Base-by-base conservation (phyloP, 2,888 invertebrate genomes). In the Epinotia brunnichana region DNA sequence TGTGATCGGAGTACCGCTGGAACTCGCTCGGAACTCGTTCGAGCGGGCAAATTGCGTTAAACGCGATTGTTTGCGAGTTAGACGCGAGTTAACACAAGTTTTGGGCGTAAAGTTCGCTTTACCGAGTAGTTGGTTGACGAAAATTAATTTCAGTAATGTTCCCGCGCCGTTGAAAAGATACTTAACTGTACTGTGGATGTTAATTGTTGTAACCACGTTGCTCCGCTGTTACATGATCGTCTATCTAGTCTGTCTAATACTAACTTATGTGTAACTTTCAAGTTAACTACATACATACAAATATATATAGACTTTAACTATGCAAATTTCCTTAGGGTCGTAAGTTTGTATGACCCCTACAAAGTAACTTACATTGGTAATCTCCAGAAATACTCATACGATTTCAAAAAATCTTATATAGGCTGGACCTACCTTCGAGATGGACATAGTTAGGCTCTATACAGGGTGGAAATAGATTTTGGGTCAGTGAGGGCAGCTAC, bases 61-160 rank as follows among this genome's bases (percentile, higher is more conserved):
- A 77, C 83, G 80, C 80, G 79, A 83, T 86, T 87, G 86, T 87
- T 86, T 85, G 82, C 80, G 76, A 82, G 83, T 85, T 85, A 81
- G 82, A 80, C 79, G 78, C 69, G 74, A 84, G 80, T 82, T 83
- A 79, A 81, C 70, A 77, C 79, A 80, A 85, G 81, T 82, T 83
- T 64, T 69, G 57, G 59, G 53, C 71, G 44, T 74, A 63, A 70
- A 71, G 60, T 69, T 67, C 69, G 74, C 70, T 71, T 73, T 74
- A n/a, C 60, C 60, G 59, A 64, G 60, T 70, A 66, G 64, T 44
- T 64, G 69, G 73, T 73, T 73, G 70, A 66, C 70, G 70, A 66
- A 73, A 73, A 73, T 73, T 73, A 73, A 73, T 73, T 73, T 73
- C 60, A 35, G 70, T 64, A 66, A 69, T 44, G 69, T 73, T 73